phyloP scores from a whole-genome alignment of 37 sponge, comb jelly and placozoan genomes.

The Petrosia ficiformis region DNA sequence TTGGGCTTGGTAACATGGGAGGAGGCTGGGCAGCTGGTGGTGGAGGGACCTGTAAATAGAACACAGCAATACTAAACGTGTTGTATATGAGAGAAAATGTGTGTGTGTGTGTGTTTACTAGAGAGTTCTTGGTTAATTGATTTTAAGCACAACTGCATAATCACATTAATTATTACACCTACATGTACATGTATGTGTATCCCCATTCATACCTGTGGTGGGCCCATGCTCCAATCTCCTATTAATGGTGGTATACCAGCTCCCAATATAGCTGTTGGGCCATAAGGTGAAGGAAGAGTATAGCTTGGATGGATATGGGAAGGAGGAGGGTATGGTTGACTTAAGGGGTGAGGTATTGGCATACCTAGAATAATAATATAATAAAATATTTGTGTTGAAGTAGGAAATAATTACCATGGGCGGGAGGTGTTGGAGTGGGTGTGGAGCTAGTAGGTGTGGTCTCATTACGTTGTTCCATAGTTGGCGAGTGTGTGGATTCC shows the following conservation, averaged over 20 bases:
- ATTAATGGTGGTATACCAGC: no score
- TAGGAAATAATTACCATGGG: neutral
- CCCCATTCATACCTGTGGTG: no score
- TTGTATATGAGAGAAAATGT: no score
- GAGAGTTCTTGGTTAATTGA: no score
- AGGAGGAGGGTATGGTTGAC: neutral
- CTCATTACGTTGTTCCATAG: neutral
- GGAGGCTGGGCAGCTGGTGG: neutral
- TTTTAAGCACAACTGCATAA: no score
- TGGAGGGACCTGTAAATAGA: slow-evolving; percentile 1
- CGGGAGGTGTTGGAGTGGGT: neutral
- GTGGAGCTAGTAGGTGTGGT: neutral
- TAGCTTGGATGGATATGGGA: neutral
- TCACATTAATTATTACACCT: no score
- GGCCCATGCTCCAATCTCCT: no score
- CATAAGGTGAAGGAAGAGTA: neutral
- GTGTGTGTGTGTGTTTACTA: no score
- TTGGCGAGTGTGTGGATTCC: no score
- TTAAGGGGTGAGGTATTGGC: neutral
- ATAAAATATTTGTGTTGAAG: neutral
- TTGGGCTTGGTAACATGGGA: neutral
- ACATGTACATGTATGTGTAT: no score
- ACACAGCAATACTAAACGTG: no score
- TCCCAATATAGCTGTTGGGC: no score
- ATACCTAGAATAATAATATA: neutral